phyloP scores from a whole-genome alignment of 2,888 invertebrate genomes.

The Emmelina monodactyla region DNA sequence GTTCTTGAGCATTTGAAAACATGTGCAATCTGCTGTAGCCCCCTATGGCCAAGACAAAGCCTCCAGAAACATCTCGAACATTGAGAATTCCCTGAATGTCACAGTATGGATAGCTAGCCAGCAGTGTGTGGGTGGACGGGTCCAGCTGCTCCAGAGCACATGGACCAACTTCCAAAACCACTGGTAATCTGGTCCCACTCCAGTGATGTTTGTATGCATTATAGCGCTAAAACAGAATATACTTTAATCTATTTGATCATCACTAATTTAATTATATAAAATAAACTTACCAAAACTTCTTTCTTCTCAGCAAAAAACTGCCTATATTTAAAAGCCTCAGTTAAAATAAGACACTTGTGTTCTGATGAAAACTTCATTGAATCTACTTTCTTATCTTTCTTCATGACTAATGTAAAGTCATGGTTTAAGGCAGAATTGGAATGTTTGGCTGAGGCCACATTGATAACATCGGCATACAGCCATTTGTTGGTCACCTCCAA shows the following conservation, averaged over 20 bases:
- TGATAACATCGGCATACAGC: slow-evolving; percentile 83
- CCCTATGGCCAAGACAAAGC: slow-evolving; percentile 90
- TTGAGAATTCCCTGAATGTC: slow-evolving; percentile 64
- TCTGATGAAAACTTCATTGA: slow-evolving; percentile 97
- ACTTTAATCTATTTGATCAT: neutral
- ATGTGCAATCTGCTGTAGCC: slow-evolving; percentile 92
- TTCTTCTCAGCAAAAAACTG: slow-evolving; percentile 83
- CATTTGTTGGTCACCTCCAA: slow-evolving; percentile 86
- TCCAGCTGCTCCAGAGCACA: slow-evolving; percentile 92
- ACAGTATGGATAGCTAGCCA: slow-evolving; percentile 69
- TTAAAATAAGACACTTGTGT: slow-evolving; percentile 89
- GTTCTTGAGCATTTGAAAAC: slow-evolving; percentile 82
- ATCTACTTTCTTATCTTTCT: slow-evolving; percentile 90
- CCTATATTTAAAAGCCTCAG: slow-evolving; percentile 86
- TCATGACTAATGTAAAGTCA: slow-evolving; percentile 85
- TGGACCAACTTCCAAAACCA: slow-evolving; percentile 90
- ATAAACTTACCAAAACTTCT: slow-evolving; percentile 73
- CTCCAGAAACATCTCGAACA: slow-evolving; percentile 89
- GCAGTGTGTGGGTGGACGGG: slow-evolving; percentile 80
- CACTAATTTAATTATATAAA: slow-evolving; percentile 3
- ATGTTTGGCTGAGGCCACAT: slow-evolving; percentile 69
- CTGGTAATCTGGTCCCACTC: slow-evolving; percentile 90
- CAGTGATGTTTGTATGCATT: slow-evolving; percentile 96
- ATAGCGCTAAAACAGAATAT: slow-evolving; percentile 67
- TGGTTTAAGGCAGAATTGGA: slow-evolving; percentile 61